A percentile compares a stretch with the other conserved stretches of the same genome.
Evolutionary conservation across 2,113 vertebrate genomes (phyloP).

Genomic region (Callocephalon fimbriatum): DNA sequence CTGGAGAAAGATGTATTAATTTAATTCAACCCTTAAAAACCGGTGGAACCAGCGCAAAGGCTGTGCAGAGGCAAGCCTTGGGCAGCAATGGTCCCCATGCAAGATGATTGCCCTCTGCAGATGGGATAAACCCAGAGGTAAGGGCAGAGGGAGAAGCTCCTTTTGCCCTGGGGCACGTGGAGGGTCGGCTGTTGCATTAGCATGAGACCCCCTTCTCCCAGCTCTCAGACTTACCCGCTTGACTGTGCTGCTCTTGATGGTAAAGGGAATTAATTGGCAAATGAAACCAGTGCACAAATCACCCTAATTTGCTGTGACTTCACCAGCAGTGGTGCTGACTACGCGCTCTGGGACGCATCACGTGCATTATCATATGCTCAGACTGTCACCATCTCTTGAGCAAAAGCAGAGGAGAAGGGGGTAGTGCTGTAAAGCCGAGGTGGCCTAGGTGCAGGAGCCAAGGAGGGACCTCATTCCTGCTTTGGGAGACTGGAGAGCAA

Average conservation of each 20-base stretch:
- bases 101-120: rapidly evolving
- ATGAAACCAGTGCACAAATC: neutral
- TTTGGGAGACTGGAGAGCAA: neutral
- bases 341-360: neutral
- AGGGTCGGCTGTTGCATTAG: neutral
- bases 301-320: neutral
- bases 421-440: rapidly evolving
- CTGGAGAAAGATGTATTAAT: neutral
- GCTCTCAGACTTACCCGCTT: neutral
- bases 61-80: rapidly evolving
- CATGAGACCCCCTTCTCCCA: rapidly evolving
- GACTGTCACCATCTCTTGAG: neutral
- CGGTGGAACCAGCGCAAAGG: rapidly evolving
- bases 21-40: neutral
- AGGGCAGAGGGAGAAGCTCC: neutral
- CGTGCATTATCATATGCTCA: rapidly evolving
- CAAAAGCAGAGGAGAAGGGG: neutral
- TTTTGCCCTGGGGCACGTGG: rapidly evolving
- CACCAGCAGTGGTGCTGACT: neutral
- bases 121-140: neutral
- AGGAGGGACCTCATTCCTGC: rapidly evolving
- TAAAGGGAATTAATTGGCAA: neutral
- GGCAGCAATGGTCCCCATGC: rapidly evolving
- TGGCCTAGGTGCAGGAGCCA: neutral
- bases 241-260: neutral